Percentiles rank a stretch among this genome's conserved stretches.
These are phyloP conservation scores for Okapia johnstoni DNA, from an alignment of 2,113 vertebrate genomes.

Conservation along the genomic window DNA sequence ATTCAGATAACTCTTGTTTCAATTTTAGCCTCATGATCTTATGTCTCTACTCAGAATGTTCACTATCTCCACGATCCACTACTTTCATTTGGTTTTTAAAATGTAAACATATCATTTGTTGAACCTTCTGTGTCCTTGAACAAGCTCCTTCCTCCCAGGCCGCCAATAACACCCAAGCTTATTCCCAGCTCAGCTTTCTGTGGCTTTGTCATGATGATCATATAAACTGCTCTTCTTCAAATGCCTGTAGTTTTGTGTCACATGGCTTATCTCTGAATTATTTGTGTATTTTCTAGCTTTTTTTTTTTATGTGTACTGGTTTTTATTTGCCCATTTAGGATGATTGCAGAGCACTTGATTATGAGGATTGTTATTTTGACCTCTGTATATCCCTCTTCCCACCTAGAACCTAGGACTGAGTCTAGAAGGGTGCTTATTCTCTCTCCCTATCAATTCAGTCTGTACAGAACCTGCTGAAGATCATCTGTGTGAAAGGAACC, in stretches of 20 bases:
- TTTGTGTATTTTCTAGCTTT: not conserved
- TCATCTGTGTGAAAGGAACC: not conserved
- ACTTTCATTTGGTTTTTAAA: not conserved
- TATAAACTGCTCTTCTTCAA: not conserved
- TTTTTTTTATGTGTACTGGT: not conserved
- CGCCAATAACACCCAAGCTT: not conserved
- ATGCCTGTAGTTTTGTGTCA: not conserved
- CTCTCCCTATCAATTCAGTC: not conserved
- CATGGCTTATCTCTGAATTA: not conserved
- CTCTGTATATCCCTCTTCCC: not conserved
- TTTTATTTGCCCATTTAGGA: not conserved
- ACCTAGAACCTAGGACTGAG: not conserved
- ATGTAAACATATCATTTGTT: not conserved
- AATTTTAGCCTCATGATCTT: not conserved
- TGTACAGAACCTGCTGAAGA: not conserved
- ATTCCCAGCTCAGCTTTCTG: not conserved
- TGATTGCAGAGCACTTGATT: not conserved
- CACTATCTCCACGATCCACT: not conserved
- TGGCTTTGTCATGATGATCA: not conserved
- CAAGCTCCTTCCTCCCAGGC: not conserved
- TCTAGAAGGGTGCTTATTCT: not conserved
- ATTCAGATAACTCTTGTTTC: not conserved
- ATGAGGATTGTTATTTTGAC: not conserved
- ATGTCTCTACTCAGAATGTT: not conserved
- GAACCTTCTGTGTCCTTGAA: not conserved